phyloP scores from a whole-genome alignment of 2,113 vertebrate genomes.

The Cheilinus undulatus region DNA sequence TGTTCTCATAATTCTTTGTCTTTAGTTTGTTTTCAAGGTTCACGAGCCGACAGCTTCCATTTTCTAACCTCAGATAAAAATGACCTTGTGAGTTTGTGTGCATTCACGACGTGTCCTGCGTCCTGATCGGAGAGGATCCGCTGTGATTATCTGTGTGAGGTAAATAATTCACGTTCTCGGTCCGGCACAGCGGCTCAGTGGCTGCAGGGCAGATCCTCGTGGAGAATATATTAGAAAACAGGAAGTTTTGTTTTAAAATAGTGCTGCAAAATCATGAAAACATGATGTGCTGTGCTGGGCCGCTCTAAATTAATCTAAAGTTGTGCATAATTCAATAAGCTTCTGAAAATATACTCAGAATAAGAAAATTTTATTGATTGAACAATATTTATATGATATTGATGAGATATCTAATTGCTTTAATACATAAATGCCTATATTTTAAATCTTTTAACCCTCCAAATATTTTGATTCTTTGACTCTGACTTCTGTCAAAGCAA shows the following conservation, averaged over 20 bases:
- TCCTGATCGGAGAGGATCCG: conserved; percentile 32
- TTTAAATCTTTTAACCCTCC: no score
- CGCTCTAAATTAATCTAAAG: background rate
- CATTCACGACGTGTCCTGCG: conserved; percentile 21
- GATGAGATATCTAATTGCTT: no score
- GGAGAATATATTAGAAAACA: background rate
- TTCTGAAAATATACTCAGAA: no score
- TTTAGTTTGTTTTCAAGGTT: conserved; percentile 31
- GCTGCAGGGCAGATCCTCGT: background rate
- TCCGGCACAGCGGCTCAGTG: conserved; percentile 1
- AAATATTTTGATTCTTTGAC: no score
- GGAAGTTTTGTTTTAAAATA: background rate
- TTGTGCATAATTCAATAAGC: no score
- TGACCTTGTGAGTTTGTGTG: conserved; percentile 47
- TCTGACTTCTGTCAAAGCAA: background rate
- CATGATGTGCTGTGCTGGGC: background rate
- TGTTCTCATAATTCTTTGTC: background rate
- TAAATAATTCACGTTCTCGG: conserved; percentile 62
- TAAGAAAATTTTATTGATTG: no score
- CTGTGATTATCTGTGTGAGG: conserved; percentile 39
- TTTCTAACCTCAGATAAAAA: conserved; percentile 39
- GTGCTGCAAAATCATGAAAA: background rate
- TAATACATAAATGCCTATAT: no score
- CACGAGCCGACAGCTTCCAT: conserved; percentile 14
- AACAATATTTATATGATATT: no score